Evolutionary conservation across 2,888 invertebrate genomes (phyloP), one percentile per base, ranked within the genome.

Genomic region (Parasteatoda lunata): DNA sequence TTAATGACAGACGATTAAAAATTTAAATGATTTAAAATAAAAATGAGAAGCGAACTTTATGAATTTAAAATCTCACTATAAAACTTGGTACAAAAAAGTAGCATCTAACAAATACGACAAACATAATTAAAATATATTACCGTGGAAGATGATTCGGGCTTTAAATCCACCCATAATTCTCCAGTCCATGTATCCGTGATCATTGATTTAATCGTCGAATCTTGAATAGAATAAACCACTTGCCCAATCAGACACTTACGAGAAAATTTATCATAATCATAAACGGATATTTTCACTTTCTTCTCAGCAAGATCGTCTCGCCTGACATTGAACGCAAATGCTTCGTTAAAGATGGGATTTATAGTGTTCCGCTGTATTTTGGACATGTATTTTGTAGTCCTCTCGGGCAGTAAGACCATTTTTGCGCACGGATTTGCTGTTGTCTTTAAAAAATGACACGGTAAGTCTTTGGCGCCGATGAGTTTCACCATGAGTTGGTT

Each of bases 241-340:
- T 92, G 91, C 70, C 92, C 92, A 1, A 92, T 89, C 2, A 91
- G 91, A 84, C 91, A 91, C 65, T 92, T 91, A 30, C 92, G 89
- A 5, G 91, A 91, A 52, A 91, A 90, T 79, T 90, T 91, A 89
- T 92, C 92, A 11, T 92, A 91, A 89, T 92, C 92, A 89, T 92
- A 92, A 11, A 92, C 91, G 8, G 91, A 91, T 69, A 92, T 89
- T 49, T 90, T 90, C 8, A 89, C 77, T 4, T 91, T 88, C 71
- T 89, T 89, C 13, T 84, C 84, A 9, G 73, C 84, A 1, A 90
- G 75, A n/a, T 88, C 71, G 2, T 88, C 87, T 47, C 80, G 72
- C 15, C 75, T 45, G 0, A 89, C 80, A 9, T 76, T 84, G 88
- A 92, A 92, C 3, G 84, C 79, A 85, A 91, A 91, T 6, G 90